Evolutionary conservation across 2,888 invertebrate species (phyloP), one percentile per base, ranked within the genome.

Genomic region (Acleris sparsana): DNA sequence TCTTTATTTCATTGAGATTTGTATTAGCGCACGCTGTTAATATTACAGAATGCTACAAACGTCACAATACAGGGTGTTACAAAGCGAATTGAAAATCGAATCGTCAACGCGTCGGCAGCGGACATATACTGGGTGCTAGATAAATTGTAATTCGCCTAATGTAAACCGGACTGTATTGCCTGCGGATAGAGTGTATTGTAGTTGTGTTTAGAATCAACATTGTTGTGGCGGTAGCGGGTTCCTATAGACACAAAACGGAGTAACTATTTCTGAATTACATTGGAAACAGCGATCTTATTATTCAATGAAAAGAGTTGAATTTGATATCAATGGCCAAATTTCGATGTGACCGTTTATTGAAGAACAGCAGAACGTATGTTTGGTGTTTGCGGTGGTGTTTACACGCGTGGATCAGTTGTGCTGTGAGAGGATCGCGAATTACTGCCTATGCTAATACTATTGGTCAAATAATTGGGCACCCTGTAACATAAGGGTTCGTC

Each of bases 11-110:
- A 39, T 39, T 9, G 1, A 39, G 39, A 3, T 13, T 3, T 39
- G 11, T 11, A 33, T 39, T 39, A 39, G 13, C 11, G 13, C 39
- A 13, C 39, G 13, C 39, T 13, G 13, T 39, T 33, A 53, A 52
- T n/a, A 52, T 17, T n/a, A 18, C 16, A 39, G 16, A 7, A 7
- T 25, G 44, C 29, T 18, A 49, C 57, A 4, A 43, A 22, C 63
- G 22, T 48, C 39, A 59, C 59, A 20, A 44, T 13, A 46, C 46
- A 25, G 33, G 33, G 25, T 62, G 62, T 57, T 48, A 48, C 53
- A 62, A 62, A 67, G 52, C 43, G 61, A 57, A 62, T 67, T 53
- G 57, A 62, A 58, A 62, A 67, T 67, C 66, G 66, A 53, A 67
- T 62, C 61, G 57, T 62, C 58, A 57, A 62, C 57, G 61, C 61